Evolutionary conservation across 2,888 invertebrate genomes (phyloP).

Genomic region (Amiota mariae): DNA sequence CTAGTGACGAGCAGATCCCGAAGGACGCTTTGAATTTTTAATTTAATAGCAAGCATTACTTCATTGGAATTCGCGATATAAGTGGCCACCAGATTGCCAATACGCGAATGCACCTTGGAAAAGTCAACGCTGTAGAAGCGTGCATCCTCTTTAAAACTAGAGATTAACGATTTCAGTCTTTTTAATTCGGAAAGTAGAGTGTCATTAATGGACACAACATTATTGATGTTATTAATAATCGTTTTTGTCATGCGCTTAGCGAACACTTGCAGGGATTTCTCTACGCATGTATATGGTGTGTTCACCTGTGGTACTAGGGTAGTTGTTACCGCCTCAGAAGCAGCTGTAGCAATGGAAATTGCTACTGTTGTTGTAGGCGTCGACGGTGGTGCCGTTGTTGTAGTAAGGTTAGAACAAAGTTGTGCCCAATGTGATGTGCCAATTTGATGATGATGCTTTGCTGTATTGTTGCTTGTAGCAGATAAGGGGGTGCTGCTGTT

Average conservation of each 20-base stretch:
- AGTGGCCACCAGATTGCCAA: conserved; percentile 78
- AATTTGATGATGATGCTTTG: conserved; percentile 44
- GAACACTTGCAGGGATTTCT: conserved; percentile 79
- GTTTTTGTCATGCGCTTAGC: conserved; percentile 81
- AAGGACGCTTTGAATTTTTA: conserved; percentile 60
- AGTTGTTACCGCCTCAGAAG: conserved; percentile 18
- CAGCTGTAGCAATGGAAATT: background rate
- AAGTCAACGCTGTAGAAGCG: conserved; percentile 80
- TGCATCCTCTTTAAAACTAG: conserved; percentile 81
- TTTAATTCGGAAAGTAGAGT: conserved; percentile 80
- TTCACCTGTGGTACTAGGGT: conserved; percentile 56
- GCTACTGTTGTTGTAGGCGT: conserved; percentile 15
- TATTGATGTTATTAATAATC: conserved; percentile 76
- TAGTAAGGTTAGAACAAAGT: background rate
- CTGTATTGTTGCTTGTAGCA: background rate
- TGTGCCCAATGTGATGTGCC: background rate
- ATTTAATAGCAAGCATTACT: conserved; percentile 44
- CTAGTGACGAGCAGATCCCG: conserved; percentile 53
- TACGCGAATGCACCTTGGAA: conserved; percentile 78
- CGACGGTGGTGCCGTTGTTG: conserved; percentile 32
- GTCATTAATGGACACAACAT: conserved; percentile 76
- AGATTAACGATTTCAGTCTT: conserved; percentile 80
- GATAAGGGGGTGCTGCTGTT: background rate
- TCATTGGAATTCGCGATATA: conserved; percentile 75
- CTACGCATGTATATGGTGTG: conserved; percentile 76